Conservation (phyloP, 2,113 vertebrate species). For the Herpetotheres cachinnans region DNA sequence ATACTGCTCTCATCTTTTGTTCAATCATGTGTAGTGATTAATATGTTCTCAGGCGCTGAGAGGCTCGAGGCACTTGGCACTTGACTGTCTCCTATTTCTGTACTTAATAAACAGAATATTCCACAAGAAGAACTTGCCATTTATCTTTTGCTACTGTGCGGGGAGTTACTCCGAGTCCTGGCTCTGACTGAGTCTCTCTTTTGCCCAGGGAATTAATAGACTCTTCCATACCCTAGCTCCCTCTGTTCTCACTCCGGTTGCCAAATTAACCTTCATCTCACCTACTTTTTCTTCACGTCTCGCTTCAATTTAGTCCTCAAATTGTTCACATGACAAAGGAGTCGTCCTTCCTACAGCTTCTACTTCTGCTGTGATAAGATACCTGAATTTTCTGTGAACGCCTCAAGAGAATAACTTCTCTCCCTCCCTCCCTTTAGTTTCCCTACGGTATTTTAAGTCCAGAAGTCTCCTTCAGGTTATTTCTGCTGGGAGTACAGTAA, state of each 20-base stretch:
- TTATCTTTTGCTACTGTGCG: background rate
- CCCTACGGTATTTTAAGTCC: background rate
- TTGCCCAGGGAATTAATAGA: conserved; percentile 50
- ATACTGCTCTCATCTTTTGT: background rate
- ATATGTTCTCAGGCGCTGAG: background rate
- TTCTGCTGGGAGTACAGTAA: background rate
- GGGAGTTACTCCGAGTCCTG: background rate
- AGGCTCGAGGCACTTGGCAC: conserved; percentile 9
- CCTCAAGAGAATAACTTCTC: background rate
- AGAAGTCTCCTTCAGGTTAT: background rate
- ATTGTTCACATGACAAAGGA: conserved; percentile 43
- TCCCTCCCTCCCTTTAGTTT: background rate
- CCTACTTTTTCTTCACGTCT: conserved; percentile 38
- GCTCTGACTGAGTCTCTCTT: background rate
- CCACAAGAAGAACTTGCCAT: conserved; percentile 9
- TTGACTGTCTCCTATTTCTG: conserved; percentile 19
- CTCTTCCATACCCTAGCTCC: background rate
- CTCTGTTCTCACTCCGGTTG: background rate
- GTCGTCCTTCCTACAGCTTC: background rate
- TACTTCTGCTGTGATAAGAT: conserved; percentile 29
- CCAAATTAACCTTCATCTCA: conserved; percentile 50
- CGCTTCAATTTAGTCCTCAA: conserved; percentile 42
- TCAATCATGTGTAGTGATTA: background rate
- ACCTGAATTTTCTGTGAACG: background rate
- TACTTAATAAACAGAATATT: conserved; percentile 50